These are phyloP conservation scores for Desoria tigrina DNA, from an alignment of 2,888 invertebrate species.

Conservation along the genomic window DNA sequence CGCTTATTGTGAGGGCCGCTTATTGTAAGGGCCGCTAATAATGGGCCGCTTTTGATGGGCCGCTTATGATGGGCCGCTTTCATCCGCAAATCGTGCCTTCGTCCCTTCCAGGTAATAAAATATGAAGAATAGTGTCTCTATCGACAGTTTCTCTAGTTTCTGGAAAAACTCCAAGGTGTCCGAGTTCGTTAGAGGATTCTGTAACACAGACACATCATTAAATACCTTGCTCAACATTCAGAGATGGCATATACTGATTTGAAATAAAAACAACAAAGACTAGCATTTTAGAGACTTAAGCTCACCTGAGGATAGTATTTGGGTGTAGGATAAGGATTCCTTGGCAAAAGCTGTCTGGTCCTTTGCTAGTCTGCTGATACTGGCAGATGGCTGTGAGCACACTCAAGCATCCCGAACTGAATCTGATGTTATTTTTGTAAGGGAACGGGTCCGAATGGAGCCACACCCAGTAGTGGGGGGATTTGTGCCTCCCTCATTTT, in stretches of 20 bases:
- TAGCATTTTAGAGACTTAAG: conserved; percentile 1
- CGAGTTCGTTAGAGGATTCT: conserved; percentile 88
- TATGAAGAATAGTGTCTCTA: conserved; percentile 98
- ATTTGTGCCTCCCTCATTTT: conserved; percentile 78
- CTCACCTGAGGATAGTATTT: conserved; percentile 85
- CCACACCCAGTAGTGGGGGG: conserved; percentile 90
- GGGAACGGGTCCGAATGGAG: conserved; percentile 90
- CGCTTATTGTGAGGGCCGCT: too few species aligned
- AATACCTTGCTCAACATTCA: neutral
- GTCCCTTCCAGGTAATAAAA: too few species aligned
- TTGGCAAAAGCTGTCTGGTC: conserved; percentile 81
- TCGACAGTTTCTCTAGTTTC: conserved; percentile 89
- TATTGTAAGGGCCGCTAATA: too few species aligned
- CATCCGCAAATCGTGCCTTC: too few species aligned
- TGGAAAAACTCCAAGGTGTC: conserved; percentile 99
- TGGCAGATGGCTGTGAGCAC: conserved; percentile 92
- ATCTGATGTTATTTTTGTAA: conserved; percentile 80
- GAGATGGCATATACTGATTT: too few species aligned
- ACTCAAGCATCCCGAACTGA: conserved; percentile 91
- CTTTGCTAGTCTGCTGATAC: conserved; percentile 96
- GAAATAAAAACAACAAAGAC: neutral
- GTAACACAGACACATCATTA: conserved; percentile 44
- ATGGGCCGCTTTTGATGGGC: too few species aligned
- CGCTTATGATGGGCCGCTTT: too few species aligned
- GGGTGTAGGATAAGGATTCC: conserved; percentile 88